Evolutionary conservation across 1,140 invertebrate genomes (phyloP).

Genomic region (Drosophila navojoa): DNA sequence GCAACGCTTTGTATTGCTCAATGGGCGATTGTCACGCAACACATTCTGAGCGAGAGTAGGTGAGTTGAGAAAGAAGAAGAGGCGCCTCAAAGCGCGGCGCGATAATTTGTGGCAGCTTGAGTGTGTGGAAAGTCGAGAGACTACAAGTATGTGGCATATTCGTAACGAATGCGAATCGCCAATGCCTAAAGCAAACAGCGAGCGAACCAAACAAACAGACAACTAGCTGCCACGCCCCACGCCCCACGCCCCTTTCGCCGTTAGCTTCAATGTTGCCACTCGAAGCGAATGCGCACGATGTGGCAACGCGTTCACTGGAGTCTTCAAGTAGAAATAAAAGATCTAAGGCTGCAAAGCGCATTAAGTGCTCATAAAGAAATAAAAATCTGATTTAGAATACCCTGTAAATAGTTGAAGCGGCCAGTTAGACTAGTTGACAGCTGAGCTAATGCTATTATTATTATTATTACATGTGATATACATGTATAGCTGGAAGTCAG

Average conservation of each 20-base stretch:
- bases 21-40: constrained; percentile 33
- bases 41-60: background rate
- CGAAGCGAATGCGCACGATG: constrained; percentile 6
- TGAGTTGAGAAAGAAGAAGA: too few species aligned
- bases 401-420: background rate
- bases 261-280: background rate
- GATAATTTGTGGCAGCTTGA: background rate
- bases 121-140: constrained; percentile 6
- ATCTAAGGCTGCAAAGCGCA: background rate
- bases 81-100: background rate
- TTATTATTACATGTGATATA: too few species aligned
- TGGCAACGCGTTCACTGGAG: constrained; percentile 13
- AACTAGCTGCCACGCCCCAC: too few species aligned
- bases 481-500: too few species aligned
- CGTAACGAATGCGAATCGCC: constrained; percentile 17
- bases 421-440: too few species aligned
- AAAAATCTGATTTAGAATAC: background rate
- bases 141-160: background rate
- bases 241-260: too few species aligned
- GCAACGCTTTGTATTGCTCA: constrained; percentile 27
- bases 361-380: background rate
- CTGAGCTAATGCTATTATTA: too few species aligned
- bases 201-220: background rate
- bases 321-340: background rate
- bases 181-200: constrained; percentile 5